Base-by-base conservation (phyloP, 2,113 vertebrate species). In the Colinus virginianus region DNA sequence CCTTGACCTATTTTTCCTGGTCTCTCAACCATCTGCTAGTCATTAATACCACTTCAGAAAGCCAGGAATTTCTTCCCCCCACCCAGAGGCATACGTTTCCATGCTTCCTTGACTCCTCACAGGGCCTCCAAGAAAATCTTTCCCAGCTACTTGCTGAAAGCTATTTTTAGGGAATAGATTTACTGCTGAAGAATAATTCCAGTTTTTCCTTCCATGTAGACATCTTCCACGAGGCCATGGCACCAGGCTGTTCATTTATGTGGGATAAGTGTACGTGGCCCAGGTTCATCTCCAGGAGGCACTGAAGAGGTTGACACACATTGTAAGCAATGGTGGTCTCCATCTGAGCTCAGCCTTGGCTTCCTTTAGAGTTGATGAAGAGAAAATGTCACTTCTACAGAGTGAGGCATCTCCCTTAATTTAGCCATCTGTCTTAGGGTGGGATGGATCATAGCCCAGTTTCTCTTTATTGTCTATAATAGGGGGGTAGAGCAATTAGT, bases 191-290 rank as follows among this genome's bases (percentile, higher is more conserved):
- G 45, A 77, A 49, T 63, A 67, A 77, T 22, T 85, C 38, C 30
- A 59, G 49, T 4, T 72, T 72, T 74, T 66, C 26, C n/a, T 94
- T 90, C 78, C 75, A 21, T 7, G 40, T 56, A 88, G 48, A 32
- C 11, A 28, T 78, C 36, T 89, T 93, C 62, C 0, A 0, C 0
- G 1, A 92, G 75, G 56, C 51, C 46, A 4, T 0, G 0, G 22
- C 51, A 87, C 42, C 43, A 36, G 25, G 22, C 55, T 78, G 7
- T 83, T 86, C 46, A 11, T 76, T 75, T 46, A 69, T 72, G 64
- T 70, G 76, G 56, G 36, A 56, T 23, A 46, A 71, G 23, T 11
- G 61, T 38, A 8, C 2, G 2, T 6, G 56, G 45, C 28, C 75
- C 66, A 70, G 53, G 72, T 69, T 89, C 43, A 36, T 13, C 42